Conservation (phyloP, 2,113 vertebrate genomes). For the Thalassarche chlororhynchos region DNA sequence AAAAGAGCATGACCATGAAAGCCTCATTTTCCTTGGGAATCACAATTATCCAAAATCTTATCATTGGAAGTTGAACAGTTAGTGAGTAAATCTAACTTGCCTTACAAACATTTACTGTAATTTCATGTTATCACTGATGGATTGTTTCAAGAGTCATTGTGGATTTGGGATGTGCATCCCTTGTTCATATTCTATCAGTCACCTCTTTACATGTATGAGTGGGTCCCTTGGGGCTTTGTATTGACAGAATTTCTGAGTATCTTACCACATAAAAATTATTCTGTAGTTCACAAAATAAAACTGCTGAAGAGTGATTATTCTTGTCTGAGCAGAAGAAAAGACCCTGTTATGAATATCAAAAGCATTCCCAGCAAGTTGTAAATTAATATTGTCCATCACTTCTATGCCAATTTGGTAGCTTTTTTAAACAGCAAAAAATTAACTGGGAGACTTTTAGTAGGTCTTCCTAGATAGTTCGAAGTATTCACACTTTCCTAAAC, state of each 20-base stretch:
- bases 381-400: not conserved
- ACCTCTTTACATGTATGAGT: not conserved
- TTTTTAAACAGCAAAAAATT: not conserved
- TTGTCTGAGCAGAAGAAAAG: not conserved
- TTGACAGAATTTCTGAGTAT: not conserved
- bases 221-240: accelerated
- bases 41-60: not conserved
- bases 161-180: not conserved
- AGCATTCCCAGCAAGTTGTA: not conserved
- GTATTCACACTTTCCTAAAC: not conserved
- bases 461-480: not conserved
- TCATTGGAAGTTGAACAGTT: not conserved
- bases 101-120: not conserved
- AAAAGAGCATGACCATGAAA: not conserved
- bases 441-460: not conserved
- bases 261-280: not conserved
- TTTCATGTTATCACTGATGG: not conserved
- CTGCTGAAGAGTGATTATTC: not conserved
- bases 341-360: not conserved
- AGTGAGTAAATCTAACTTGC: not conserved
- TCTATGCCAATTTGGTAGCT: not conserved
- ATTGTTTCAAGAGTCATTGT: not conserved
- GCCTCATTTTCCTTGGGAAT: not conserved
- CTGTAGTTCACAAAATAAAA: not conserved
- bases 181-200: not conserved